Evolutionary conservation across 2,797 vertebrate genomes (phyloP).

Genomic region (Pachyuromys duprasi): DNA sequence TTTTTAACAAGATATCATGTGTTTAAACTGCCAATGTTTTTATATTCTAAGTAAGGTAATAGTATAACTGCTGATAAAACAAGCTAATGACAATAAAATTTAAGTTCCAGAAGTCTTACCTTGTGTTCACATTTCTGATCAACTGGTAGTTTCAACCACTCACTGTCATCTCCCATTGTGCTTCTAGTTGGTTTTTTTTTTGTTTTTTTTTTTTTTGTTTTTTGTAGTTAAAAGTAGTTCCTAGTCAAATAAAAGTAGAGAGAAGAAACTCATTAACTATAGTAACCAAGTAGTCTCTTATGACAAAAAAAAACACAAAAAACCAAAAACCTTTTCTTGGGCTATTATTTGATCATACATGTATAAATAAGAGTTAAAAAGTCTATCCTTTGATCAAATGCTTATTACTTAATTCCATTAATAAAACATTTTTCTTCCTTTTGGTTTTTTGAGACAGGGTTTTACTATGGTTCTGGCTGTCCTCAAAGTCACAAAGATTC

Average conservation of each 20-base stretch:
- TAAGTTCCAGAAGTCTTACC: conserved; percentile 86
- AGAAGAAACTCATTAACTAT: conserved; percentile 43
- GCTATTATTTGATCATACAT: conserved; percentile 18
- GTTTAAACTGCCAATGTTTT: conserved; percentile 3
- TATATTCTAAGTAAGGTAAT: not conserved
- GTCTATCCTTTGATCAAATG: conserved; percentile 51
- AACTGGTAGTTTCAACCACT: conserved; percentile 98
- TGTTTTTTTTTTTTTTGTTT: no score
- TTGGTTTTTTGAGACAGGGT: not conserved
- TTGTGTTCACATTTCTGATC: conserved; percentile 99
- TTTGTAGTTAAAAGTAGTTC: conserved; percentile 76
- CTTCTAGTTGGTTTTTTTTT: no score
- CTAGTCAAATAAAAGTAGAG: conserved; percentile 73
- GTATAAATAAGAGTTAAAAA: conserved; percentile 38
- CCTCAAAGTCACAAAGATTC: not conserved
- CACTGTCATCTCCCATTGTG: conserved; percentile 98
- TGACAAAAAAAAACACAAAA: conserved; percentile 16
- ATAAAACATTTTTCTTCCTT: not conserved
- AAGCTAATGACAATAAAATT: conserved; percentile 39
- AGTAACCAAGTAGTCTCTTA: conserved; percentile 17
- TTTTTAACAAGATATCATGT: not conserved
- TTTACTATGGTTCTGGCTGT: not conserved
- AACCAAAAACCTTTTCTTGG: no score
- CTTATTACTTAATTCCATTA: conserved; percentile 52
- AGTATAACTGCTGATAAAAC: not conserved